phyloP scores from a whole-genome alignment of 2,888 invertebrate species.

The Heteromyza rotundicornis region DNA sequence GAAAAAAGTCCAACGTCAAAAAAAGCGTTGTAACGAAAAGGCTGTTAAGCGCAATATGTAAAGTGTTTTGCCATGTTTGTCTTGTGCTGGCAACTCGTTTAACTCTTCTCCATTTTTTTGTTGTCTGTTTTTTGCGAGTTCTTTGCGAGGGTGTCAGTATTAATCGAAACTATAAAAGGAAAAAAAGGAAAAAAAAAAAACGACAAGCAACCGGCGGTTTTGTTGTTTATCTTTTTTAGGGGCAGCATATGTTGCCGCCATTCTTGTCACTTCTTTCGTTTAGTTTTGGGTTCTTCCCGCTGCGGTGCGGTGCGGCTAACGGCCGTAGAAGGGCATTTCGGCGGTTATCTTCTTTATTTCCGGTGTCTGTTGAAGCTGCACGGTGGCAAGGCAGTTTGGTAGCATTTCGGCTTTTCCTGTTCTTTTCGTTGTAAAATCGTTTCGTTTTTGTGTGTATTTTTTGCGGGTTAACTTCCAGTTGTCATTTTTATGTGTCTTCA shows the following conservation, averaged over 20 bases:
- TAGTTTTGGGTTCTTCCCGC: background rate
- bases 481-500: too few relatives aligned
- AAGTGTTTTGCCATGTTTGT: constrained; percentile 4
- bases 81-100: background rate
- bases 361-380: constrained; percentile 8
- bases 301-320: background rate
- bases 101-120: background rate
- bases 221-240: background rate
- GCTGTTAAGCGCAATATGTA: constrained; percentile 3
- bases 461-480: too few relatives aligned
- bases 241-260: background rate
- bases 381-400: constrained; percentile 1
- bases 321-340: constrained; percentile 3
- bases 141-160: too few relatives aligned
- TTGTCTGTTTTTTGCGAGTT: too few relatives aligned
- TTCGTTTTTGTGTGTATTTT: too few relatives aligned
- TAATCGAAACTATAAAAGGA: too few relatives aligned
- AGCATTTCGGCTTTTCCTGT: background rate
- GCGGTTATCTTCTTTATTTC: constrained; percentile 19
- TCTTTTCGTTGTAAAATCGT: background rate
- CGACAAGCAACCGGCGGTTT: background rate
- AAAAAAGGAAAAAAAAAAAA: background rate
- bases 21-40: background rate
- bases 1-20: background rate
- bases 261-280: background rate